Percentiles rank a stretch among this genome's conserved stretches.
phyloP scores from a whole-genome alignment of 2,113 vertebrate genomes.

The Trogon melanurus region DNA sequence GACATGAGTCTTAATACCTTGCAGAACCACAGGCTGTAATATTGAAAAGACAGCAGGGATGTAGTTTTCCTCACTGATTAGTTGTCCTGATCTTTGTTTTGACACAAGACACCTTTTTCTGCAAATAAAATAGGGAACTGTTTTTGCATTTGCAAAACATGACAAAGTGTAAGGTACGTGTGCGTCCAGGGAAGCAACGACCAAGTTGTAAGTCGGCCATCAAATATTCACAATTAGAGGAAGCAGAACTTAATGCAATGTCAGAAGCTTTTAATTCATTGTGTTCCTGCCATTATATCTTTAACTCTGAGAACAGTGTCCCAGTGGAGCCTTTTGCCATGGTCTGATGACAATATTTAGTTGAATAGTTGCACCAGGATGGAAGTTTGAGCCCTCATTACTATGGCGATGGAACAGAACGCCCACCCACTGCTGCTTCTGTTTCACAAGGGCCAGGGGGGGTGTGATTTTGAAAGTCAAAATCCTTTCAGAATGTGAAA shows the following conservation, averaged over 20 bases:
- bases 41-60: neutral
- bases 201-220: neutral
- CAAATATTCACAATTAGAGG: conserved; percentile 42
- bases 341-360: neutral
- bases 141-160: neutral
- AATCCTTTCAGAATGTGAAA: neutral
- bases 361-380: neutral
- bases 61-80: neutral
- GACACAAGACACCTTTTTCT: neutral
- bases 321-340: neutral
- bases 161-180: neutral
- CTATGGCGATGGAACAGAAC: neutral
- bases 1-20: neutral
- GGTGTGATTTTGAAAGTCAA: neutral
- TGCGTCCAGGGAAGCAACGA: neutral
- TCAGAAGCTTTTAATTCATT: neutral
- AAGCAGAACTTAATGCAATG: neutral
- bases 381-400: neutral
- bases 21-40: neutral
- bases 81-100: neutral
- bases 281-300: conserved; percentile 17
- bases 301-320: neutral
- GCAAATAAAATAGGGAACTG: neutral
- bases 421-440: neutral
- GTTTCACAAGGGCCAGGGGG: neutral